A percentile compares a stretch with the other conserved stretches of the same genome.
Evolutionary conservation across 1,140 invertebrate species (phyloP).

Genomic region (Zaprionus lachaisei): DNA sequence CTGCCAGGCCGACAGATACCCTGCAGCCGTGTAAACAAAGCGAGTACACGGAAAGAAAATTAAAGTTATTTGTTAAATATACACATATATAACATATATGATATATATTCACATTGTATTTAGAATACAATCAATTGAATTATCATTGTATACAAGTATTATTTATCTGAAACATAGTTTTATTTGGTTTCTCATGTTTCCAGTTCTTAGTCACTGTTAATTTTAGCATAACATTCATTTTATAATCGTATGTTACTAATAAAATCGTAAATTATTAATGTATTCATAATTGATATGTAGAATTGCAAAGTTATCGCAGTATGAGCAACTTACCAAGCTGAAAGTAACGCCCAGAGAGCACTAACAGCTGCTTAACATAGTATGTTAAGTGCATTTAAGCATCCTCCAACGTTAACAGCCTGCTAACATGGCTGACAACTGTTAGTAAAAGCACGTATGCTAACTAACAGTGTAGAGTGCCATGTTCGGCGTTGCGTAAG

Average conservation of each 20-base stretch:
- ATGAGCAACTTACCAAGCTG: too few relatives aligned
- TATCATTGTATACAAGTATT: background rate
- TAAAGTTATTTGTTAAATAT: background rate
- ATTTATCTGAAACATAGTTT: background rate
- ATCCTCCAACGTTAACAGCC: background rate
- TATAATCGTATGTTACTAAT: background rate
- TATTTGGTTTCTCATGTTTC: background rate
- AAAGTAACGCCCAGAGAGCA: background rate
- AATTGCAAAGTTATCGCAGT: background rate
- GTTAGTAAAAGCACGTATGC: constrained; percentile 1
- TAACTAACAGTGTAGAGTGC: background rate
- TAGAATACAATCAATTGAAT: background rate
- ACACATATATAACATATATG: background rate
- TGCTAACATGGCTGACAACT: background rate
- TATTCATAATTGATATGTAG: background rate
- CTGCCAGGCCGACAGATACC: constrained; percentile 15
- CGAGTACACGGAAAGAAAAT: too few relatives aligned
- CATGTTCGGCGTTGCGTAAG: constrained; percentile 1
- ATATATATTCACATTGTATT: background rate
- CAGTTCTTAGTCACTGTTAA: too few relatives aligned
- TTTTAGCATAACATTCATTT: background rate
- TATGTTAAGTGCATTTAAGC: background rate
- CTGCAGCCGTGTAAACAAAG: background rate
- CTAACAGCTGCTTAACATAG: background rate
- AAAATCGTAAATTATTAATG: too few relatives aligned